Conservation (phyloP, 1,140 invertebrate genomes). For the Nasonia giraulti region DNA sequence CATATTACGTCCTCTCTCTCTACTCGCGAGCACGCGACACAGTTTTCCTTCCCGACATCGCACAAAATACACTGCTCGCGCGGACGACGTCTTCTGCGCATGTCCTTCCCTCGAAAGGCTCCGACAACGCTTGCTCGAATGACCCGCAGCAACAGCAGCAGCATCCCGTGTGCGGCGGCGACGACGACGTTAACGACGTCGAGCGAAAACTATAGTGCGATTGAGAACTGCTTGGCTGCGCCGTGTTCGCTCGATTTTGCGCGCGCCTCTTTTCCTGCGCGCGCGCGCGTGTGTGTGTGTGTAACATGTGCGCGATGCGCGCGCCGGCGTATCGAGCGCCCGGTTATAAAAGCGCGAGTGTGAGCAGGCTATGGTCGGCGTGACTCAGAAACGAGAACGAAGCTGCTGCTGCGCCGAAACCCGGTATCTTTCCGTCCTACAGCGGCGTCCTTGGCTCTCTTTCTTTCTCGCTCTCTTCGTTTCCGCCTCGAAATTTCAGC, state of each 20-base stretch:
- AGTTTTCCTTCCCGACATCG: too few species aligned
- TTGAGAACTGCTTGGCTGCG: constrained; percentile 29
- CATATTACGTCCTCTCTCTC: not conserved
- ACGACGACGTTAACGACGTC: not conserved
- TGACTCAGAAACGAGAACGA: not conserved
- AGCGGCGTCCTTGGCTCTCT: constrained; percentile 13
- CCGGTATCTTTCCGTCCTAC: constrained; percentile 31
- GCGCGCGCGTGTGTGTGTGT: not conserved
- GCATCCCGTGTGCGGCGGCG: not conserved
- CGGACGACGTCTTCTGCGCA: not conserved
- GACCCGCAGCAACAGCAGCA: not conserved
- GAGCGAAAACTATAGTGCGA: not conserved
- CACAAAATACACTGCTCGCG: not conserved
- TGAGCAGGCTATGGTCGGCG: too few species aligned
- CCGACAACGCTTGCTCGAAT: too few species aligned
- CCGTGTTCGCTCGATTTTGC: not conserved
- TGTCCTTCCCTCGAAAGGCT: too few species aligned
- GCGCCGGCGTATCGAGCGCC: not conserved
- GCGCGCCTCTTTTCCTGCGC: not conserved
- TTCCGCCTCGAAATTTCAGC: constrained; percentile 43
- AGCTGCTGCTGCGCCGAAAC: not conserved
- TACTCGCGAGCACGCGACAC: not conserved
- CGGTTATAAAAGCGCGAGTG: not conserved
- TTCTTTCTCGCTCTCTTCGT: constrained; percentile 28
- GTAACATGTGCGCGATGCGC: not conserved